Evolutionary conservation across 1,140 invertebrate species (phyloP).

Genomic region (Scaptodrosophila lebanonensis): DNA sequence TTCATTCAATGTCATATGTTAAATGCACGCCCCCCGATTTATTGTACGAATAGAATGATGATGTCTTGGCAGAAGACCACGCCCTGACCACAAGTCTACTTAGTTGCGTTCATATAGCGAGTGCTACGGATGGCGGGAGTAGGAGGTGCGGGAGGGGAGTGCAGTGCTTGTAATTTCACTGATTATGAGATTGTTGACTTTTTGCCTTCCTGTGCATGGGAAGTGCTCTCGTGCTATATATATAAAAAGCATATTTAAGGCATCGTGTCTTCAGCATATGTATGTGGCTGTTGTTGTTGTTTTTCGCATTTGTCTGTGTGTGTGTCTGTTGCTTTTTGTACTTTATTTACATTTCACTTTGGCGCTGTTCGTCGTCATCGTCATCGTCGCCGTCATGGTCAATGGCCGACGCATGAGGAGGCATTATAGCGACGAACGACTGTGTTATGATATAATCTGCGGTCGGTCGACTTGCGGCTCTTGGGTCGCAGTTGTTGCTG

Average conservation of each 20-base stretch:
- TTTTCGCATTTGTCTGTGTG: conserved; percentile 21
- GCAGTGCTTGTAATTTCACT: conserved; percentile 67
- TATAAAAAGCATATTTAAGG: conserved; percentile 41
- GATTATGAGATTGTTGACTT: conserved; percentile 75
- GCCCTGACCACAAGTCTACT: too few species aligned
- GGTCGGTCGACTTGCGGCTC: conserved; percentile 26
- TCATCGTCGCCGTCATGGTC: conserved; percentile 51
- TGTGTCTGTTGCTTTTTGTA: conserved; percentile 47
- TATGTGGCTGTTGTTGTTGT: neutral
- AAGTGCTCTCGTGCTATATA: conserved; percentile 25
- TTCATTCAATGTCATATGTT: too few species aligned
- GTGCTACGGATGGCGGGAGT: too few species aligned
- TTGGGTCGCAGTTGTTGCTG: neutral
- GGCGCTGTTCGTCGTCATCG: conserved; percentile 27
- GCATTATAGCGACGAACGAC: conserved; percentile 30
- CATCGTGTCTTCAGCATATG: conserved; percentile 8
- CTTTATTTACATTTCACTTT: conserved; percentile 69
- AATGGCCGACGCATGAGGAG: conserved; percentile 55
- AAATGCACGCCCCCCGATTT: too few species aligned
- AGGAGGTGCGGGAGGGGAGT: too few species aligned
- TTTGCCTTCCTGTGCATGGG: conserved; percentile 26
- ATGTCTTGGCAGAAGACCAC: too few species aligned
- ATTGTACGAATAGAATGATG: too few species aligned
- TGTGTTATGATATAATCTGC: conserved; percentile 67
- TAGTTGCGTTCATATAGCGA: too few species aligned